Base-by-base conservation (phyloP, 2,797 vertebrate species). In the Halcyon badia region DNA sequence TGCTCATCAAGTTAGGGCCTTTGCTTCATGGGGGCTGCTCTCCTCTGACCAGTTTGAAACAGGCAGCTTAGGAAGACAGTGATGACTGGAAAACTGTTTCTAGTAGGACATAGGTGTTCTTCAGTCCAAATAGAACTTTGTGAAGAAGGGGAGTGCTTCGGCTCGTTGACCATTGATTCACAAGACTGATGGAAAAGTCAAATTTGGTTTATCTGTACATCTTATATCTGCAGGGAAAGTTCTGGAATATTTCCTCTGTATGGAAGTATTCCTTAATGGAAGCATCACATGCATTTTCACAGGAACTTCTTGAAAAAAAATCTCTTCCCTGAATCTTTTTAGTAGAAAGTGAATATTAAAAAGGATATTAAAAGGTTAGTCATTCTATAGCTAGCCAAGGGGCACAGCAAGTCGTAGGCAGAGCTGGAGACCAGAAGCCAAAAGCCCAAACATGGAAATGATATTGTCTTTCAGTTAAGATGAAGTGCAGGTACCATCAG, bases 361-460 rank as follows among this genome's bases (percentile, higher is more conserved):
- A 66, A 25, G 4, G 2, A 52, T 82, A 51, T 65, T 82, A 62
- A 62, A 61, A 83, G 11, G 25, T 52, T 71, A 71, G 13, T 71
- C 5, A 49, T 68, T 58, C 69, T 71, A 10, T 20, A 61, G 15
- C 28, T 61, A 64, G 28, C 31, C 60, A 83, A 89, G 14, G 44
- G 69, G 28, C 52, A 84, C 44, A 89, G 33, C 4, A 31, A 64
- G 7, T 52, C 68, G 28, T 39, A 64, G 12, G 44, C 37, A 87
- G 49, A 90, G 57, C 37, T 85, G 78, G 7, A 14, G 20, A 78
- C 10, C 33, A 68, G 49, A 78, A 75, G 65, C 83, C 70, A 94
- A 79, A 95, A 93, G 65, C 14, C 94, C 86, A 92, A 93, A 95
- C 46, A 89, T 71, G 75, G 92, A 85, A 77, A 87, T 82, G 0